A percentile compares a stretch with the other conserved stretches of the same genome.
phyloP scores from a whole-genome alignment of 2,113 vertebrate species.

The Galemys pyrenaicus region DNA sequence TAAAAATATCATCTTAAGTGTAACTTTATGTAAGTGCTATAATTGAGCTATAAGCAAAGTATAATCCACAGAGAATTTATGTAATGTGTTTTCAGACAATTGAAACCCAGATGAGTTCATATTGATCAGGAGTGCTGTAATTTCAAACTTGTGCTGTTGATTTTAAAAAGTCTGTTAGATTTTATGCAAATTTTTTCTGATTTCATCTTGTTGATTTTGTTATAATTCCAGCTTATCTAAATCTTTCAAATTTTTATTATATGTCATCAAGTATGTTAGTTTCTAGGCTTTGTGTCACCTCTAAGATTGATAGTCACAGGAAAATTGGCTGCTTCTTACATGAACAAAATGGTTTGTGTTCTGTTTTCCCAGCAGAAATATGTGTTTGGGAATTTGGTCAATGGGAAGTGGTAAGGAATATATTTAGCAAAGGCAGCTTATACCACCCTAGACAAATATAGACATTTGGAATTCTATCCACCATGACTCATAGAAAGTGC shows the following conservation, averaged over 20 bases:
- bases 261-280: neutral
- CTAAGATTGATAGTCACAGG: neutral
- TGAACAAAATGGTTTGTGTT: neutral
- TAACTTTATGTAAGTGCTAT: neutral
- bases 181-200: neutral
- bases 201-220: conserved; percentile 49
- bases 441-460: conserved; percentile 66
- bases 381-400: conserved; percentile 67
- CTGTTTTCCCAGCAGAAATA: conserved; percentile 75
- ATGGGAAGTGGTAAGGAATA: conserved; percentile 67
- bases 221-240: neutral
- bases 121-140: neutral
- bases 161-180: neutral
- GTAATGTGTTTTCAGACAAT: neutral
- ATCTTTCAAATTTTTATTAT: neutral
- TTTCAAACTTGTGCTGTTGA: neutral
- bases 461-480: conserved; percentile 56
- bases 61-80: neutral
- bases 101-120: neutral
- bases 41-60: neutral
- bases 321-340: neutral
- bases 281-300: conserved; percentile 11
- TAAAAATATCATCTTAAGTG: neutral
- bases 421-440: conserved; percentile 74
- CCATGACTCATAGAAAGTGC: conserved; percentile 61